These are phyloP conservation scores for Tiliqua scincoides DNA, from an alignment of 2,113 vertebrate genomes.

Conservation along the genomic window DNA sequence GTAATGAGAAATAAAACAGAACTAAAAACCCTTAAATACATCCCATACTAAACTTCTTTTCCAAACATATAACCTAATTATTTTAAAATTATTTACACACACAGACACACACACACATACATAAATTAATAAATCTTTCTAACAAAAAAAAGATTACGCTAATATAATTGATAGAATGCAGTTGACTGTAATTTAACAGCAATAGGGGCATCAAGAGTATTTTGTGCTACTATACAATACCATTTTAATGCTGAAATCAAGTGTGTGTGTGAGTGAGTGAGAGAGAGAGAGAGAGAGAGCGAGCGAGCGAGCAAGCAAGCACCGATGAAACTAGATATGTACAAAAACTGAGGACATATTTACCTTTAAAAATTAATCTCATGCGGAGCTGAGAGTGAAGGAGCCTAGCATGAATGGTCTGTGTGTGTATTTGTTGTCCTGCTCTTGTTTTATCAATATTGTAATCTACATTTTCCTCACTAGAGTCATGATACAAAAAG, in stretches of 20 bases:
- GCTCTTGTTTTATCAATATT: neutral
- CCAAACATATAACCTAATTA: no score
- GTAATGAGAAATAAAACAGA: neutral
- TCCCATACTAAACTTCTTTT: no score
- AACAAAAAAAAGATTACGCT: neutral
- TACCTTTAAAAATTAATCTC: neutral
- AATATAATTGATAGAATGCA: no score
- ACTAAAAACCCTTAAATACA: neutral
- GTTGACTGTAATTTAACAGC: neutral
- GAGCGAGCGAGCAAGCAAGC: no score
- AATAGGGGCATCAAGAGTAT: no score
- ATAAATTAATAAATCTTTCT: neutral
- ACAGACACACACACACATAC: no score
- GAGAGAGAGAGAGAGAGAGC: neutral
- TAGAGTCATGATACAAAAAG: neutral
- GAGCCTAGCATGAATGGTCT: neutral
- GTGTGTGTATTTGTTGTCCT: neutral
- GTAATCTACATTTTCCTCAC: neutral
- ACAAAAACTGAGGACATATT: neutral
- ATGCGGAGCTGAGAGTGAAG: neutral
- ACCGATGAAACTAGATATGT: neutral
- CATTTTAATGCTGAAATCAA: neutral
- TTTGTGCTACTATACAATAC: neutral
- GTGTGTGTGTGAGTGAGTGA: neutral
- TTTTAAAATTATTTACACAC: no score